Conservation (phyloP, 92 coral and sea anemone genomes). For the Desmophyllum pertusum region DNA sequence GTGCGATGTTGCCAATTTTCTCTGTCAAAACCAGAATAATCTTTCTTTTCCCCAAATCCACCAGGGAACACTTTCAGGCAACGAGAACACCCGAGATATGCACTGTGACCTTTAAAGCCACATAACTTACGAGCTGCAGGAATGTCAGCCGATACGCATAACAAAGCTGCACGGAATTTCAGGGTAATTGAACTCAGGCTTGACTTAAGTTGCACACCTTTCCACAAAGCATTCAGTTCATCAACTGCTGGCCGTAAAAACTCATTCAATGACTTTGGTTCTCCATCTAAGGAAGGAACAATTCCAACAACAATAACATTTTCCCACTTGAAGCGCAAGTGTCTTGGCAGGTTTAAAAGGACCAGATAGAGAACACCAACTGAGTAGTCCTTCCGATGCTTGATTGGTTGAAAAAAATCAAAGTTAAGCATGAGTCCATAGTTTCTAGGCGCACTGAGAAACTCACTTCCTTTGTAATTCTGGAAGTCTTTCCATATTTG, state of each 20-base stretch:
- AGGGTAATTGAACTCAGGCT: conserved; percentile 31
- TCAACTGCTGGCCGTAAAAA: conserved; percentile 52
- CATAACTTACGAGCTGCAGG: conserved; percentile 66
- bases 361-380: conserved; percentile 75
- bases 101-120: conserved; percentile 60
- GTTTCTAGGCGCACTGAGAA: conserved; percentile 50
- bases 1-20: conserved; percentile 46
- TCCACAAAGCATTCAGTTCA: conserved; percentile 62
- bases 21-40: conserved; percentile 68
- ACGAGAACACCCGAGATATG: conserved; percentile 56
- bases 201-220: conserved; percentile 32
- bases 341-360: conserved; percentile 55
- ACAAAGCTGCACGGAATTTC: conserved; percentile 59
- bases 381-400: conserved; percentile 67
- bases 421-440: conserved; percentile 69
- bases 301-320: conserved; percentile 66
- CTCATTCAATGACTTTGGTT: conserved; percentile 55
- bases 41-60: conserved; percentile 46
- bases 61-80: conserved; percentile 65
- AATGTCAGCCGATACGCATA: conserved; percentile 59
- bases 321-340: conserved; percentile 61
- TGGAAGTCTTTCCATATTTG: conserved; percentile 61
- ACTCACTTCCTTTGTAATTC: conserved; percentile 36
- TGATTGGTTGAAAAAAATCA: conserved; percentile 75
- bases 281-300: conserved; percentile 56